A percentile compares a stretch with the other conserved stretches of the same genome.
phyloP scores from a whole-genome alignment of 2,113 vertebrate genomes.

The Athene cunicularia region DNA sequence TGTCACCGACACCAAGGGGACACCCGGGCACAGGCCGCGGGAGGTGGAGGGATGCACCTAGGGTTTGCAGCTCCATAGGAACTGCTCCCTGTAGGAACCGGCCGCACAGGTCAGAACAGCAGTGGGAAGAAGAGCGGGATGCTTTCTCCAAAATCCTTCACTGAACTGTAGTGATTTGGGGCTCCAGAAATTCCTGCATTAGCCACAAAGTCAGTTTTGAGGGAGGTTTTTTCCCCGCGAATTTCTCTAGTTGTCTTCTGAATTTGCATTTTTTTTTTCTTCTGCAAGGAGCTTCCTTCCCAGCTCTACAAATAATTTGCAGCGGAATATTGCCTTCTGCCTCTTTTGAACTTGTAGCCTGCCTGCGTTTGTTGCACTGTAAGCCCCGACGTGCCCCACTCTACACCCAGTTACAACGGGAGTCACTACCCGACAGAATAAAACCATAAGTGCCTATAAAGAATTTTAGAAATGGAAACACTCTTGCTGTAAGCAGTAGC shows the following conservation, averaged over 20 bases:
- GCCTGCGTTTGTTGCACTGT: neutral
- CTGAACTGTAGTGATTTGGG: rapidly evolving
- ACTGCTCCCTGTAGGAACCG: rapidly evolving
- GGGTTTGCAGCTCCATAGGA: neutral
- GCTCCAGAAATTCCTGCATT: neutral
- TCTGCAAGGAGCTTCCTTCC: neutral
- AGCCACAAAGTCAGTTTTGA: neutral
- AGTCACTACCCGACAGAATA: neutral
- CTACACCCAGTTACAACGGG: neutral
- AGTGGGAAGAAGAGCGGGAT: rapidly evolving
- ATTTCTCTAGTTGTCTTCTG: neutral
- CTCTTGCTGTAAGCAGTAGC: neutral
- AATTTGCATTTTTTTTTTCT: no score
- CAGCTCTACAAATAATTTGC: neutral
- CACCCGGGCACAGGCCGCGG: rapidly evolving
- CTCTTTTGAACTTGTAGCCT: neutral
- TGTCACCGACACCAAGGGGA: neutral
- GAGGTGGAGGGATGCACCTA: rapidly evolving
- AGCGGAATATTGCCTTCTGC: neutral
- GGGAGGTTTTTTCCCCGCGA: rapidly evolving
- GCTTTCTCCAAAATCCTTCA: neutral
- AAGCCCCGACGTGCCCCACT: neutral
- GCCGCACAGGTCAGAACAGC: neutral
- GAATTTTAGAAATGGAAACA: neutral
- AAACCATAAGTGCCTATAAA: neutral